A percentile compares a stretch with the other conserved stretches of the same genome.
These are phyloP conservation scores for Hippocampus zosterae DNA, from an alignment of 2,113 vertebrate genomes.

Conservation along the genomic window DNA sequence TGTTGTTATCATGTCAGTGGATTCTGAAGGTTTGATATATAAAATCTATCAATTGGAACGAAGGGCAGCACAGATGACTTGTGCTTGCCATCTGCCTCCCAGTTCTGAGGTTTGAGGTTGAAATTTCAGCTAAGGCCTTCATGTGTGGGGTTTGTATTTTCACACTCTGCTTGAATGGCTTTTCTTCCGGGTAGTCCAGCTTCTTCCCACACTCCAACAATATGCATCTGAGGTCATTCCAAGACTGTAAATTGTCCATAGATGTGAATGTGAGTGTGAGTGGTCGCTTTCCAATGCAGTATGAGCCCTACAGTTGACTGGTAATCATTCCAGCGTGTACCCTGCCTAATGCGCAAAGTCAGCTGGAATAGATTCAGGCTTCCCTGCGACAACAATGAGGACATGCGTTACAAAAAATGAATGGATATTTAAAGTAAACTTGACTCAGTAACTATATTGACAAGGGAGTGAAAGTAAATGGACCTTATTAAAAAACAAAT, in stretches of 20 bases:
- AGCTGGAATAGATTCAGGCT: too few relatives aligned
- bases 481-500: too few relatives aligned
- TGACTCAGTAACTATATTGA: too few relatives aligned
- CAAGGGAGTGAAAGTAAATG: too few relatives aligned
- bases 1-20: neutral
- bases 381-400: too few relatives aligned
- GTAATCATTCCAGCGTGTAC: too few relatives aligned
- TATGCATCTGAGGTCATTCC: neutral
- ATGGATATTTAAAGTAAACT: too few relatives aligned
- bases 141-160: neutral
- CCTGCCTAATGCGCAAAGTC: too few relatives aligned
- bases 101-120: neutral
- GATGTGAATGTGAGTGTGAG: neutral
- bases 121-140: neutral
- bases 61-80: neutral
- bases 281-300: neutral
- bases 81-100: neutral
- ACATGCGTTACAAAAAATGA: too few relatives aligned
- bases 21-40: neutral
- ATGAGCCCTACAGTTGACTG: too few relatives aligned
- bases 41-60: neutral
- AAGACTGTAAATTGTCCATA: neutral
- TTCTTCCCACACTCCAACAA: neutral
- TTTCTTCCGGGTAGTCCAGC: neutral
- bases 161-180: neutral